Conservation (phyloP, 2,113 vertebrate species). For the Gnathonemus longibarbis region DNA sequence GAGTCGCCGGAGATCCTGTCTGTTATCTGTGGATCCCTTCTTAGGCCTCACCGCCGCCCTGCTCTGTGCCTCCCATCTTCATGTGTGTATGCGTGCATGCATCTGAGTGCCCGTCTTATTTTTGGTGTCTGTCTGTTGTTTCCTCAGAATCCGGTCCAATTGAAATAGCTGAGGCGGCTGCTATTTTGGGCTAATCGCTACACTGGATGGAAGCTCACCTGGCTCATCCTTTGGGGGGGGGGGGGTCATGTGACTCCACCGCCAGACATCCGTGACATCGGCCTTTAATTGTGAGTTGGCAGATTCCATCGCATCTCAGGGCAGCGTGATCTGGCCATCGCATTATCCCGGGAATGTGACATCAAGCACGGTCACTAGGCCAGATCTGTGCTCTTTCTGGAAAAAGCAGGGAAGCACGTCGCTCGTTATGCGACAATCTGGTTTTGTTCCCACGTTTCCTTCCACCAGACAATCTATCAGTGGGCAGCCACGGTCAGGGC, state of each 20-base stretch:
- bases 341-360: neutral
- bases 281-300: neutral
- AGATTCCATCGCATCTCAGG: neutral
- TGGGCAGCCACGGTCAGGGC: no score
- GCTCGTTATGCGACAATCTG: neutral
- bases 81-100: neutral
- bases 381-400: neutral
- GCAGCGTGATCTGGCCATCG: neutral
- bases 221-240: neutral
- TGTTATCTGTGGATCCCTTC: slow-evolving; percentile 20
- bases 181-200: neutral
- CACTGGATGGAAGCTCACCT: neutral
- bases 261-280: neutral
- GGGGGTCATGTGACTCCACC: neutral
- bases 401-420: slow-evolving; percentile 10
- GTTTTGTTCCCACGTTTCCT: slow-evolving; percentile 18
- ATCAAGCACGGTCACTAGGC: neutral
- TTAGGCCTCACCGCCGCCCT: slow-evolving; percentile 11
- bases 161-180: neutral
- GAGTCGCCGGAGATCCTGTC: slow-evolving; percentile 13
- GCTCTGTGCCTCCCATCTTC: slow-evolving; percentile 18
- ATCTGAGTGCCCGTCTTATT: slow-evolving; percentile 23
- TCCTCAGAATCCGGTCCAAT: slow-evolving; percentile 13
- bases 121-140: neutral
- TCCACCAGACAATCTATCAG: slow-evolving; percentile 3